Percentiles rank a stretch among this genome's conserved stretches.
These are phyloP conservation scores for Actenoides lindsayi DNA, from an alignment of 2,113 vertebrate species.

Conservation along the genomic window DNA sequence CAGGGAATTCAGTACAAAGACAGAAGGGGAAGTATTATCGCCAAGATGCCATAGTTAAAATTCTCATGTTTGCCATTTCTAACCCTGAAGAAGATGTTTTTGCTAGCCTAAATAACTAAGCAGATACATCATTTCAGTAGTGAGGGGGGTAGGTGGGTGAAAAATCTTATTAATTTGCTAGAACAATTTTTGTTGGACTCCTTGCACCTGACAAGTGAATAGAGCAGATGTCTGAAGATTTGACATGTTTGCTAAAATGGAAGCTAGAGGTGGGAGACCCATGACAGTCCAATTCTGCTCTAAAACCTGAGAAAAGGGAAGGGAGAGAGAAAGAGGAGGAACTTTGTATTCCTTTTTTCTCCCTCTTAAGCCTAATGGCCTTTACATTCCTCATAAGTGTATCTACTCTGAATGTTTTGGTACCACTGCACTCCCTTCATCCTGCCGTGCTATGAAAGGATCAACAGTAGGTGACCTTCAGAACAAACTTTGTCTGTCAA, in stretches of 20 bases:
- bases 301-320: neutral
- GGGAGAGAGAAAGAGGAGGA: neutral
- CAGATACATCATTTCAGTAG: neutral
- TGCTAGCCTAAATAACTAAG: neutral
- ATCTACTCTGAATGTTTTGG: neutral
- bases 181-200: neutral
- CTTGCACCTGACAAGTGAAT: neutral
- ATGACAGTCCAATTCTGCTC: neutral
- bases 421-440: neutral
- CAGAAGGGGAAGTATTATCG: neutral
- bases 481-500: neutral
- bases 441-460: accelerated
- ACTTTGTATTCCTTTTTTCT: neutral
- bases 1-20: neutral
- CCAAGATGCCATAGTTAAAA: neutral
- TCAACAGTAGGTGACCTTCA: neutral
- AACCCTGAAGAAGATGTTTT: neutral
- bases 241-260: neutral
- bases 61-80: neutral
- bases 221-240: neutral
- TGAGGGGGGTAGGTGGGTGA: neutral
- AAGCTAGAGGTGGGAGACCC: neutral
- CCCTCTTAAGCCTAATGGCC: neutral
- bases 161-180: neutral
- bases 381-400: neutral